These are phyloP conservation scores for Lacanobia oleracea DNA, from an alignment of 2,888 invertebrate species.

Conservation along the genomic window DNA sequence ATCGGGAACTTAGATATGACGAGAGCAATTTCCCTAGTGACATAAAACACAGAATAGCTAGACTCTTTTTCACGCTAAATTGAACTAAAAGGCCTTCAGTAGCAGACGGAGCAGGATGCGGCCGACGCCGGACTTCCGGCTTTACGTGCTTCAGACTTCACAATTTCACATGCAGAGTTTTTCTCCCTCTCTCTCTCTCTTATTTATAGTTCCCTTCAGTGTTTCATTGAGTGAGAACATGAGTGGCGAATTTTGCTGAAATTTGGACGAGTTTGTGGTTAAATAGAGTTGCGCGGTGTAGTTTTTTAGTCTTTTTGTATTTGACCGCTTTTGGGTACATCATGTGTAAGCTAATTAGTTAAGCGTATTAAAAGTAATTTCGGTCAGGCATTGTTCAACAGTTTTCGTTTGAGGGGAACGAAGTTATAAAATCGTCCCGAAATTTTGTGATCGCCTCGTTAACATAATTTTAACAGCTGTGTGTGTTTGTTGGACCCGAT, in stretches of 20 bases:
- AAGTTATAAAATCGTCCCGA: too few relatives aligned
- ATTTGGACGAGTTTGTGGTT: constrained; percentile 27
- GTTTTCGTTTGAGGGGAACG: not conserved
- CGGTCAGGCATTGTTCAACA: not conserved
- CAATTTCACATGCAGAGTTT: constrained; percentile 80
- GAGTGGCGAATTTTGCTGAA: constrained; percentile 45
- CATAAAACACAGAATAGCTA: constrained; percentile 81
- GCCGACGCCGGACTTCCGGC: constrained; percentile 83
- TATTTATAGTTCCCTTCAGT: constrained; percentile 73
- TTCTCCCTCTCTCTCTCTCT: constrained; percentile 71
- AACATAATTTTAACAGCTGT: too few relatives aligned
- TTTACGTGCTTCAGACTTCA: constrained; percentile 79
- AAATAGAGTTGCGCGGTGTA: constrained; percentile 17
- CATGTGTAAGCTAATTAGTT: constrained; percentile 3
- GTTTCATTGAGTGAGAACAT: constrained; percentile 66
- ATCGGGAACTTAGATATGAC: constrained; percentile 66
- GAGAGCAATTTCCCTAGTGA: constrained; percentile 78
- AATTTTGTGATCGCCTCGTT: too few relatives aligned
- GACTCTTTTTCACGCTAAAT: constrained; percentile 86
- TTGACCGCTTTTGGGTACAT: not conserved
- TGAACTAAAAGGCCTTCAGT: constrained; percentile 89
- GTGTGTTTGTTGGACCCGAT: too few relatives aligned
- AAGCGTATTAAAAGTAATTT: constrained; percentile 8
- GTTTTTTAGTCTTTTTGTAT: not conserved
- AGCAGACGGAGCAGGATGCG: constrained; percentile 84